Percentiles rank a stretch among this genome's conserved stretches.
phyloP scores from a whole-genome alignment of 2,888 invertebrate genomes.

The Bellardia bayeri region DNA sequence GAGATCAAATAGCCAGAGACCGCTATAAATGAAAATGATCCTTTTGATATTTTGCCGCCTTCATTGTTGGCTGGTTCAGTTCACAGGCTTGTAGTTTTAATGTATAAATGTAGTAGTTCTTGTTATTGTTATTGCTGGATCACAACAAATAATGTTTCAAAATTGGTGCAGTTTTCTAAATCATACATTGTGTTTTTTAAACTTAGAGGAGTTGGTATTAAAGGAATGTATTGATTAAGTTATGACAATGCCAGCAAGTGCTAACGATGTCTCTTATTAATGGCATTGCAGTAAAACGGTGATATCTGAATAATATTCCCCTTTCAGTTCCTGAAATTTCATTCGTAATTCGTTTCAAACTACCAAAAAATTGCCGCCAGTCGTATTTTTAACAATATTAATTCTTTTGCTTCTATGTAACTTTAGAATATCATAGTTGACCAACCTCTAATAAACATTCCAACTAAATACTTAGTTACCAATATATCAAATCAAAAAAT shows the following conservation, averaged over 20 bases:
- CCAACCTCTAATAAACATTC: no score
- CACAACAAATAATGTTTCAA: constrained; percentile 61
- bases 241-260: background rate
- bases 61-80: constrained; percentile 29
- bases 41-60: constrained; percentile 67
- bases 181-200: constrained; percentile 23
- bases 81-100: constrained; percentile 38
- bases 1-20: constrained; percentile 67
- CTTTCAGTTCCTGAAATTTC: no score
- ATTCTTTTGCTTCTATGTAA: no score
- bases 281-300: no score
- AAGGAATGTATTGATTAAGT: constrained; percentile 31
- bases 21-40: constrained; percentile 69
- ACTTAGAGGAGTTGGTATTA: constrained; percentile 2
- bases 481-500: no score
- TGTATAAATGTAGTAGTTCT: background rate
- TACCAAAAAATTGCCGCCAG: no score
- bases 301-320: no score
- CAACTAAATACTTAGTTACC: no score
- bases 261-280: no score
- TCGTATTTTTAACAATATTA: no score
- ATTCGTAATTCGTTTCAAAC: no score
- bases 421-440: no score
- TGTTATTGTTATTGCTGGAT: constrained; percentile 4
- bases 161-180: constrained; percentile 69